Evolutionary conservation across 2,888 invertebrate species (phyloP), one percentile per base, ranked within the genome.

Genomic region (Acrocera orbiculus): DNA sequence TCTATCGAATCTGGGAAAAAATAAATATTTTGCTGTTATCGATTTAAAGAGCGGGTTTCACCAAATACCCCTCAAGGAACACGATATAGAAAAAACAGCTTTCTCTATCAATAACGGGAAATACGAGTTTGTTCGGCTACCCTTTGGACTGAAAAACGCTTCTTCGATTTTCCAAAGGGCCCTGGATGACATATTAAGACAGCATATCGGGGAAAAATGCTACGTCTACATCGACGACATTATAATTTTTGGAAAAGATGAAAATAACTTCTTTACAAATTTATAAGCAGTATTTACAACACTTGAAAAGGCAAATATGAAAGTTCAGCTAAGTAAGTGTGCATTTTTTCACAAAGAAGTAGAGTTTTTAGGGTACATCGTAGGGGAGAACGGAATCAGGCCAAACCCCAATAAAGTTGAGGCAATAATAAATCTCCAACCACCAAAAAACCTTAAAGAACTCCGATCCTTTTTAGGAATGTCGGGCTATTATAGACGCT

Each of bases 291-390:
- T 34, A 3, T 34, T 37, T 15, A 9, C 29, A 26, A 32, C 33
- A 17, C 15, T 38, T 4, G 30, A 38, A 28, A n/a, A 16, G 2
- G 38, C 38, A 9, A 38, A 36, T 9, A 24, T 38, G 9, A 36
- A 38, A 20, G 24, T 36, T 2, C 36, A 49, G 30, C 20, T 48
- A 1, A 45, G 47, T 19, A 47, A 47, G 32, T 44, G 40, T 10
- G 42, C 48, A 36, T 51, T 52, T 38, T 37, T 52, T 8, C 36
- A 35, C 24, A 44, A 45, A 15, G 40, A 44, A 30, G 45, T 54
- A 2, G 43, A 46, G 19, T 55, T 45, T 35, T 40, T 57, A 15
- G 53, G 53, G 5, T 52, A 51, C 31, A 31, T 51, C 5, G 38
- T 44, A 15, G 43, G 41, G 3, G 35, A 36, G 7, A 43, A 45